These are phyloP conservation scores for Agriopis aurantiaria DNA, from an alignment of 2,888 invertebrate genomes.

Conservation along the genomic window DNA sequence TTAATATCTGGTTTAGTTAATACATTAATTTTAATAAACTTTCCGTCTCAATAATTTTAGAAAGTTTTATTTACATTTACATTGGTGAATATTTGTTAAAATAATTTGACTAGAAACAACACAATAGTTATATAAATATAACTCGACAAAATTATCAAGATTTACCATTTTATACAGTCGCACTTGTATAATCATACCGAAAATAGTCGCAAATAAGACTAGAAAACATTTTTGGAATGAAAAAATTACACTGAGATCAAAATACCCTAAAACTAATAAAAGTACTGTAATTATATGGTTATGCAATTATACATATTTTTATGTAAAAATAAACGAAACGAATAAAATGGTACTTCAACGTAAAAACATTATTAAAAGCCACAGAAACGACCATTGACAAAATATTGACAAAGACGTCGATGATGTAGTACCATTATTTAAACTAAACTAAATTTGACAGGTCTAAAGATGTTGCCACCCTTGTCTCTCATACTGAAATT, in stretches of 20 bases:
- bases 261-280: slow-evolving; percentile 38
- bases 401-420: too few species aligned
- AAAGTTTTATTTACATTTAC: slow-evolving; percentile 59
- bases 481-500: too few species aligned
- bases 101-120: slow-evolving; percentile 85
- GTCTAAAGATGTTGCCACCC: too few species aligned
- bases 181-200: slow-evolving; percentile 59
- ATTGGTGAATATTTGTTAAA: slow-evolving; percentile 68
- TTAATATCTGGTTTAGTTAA: slow-evolving; percentile 26
- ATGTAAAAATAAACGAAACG: too few species aligned
- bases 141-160: slow-evolving; percentile 70
- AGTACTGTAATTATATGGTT: slow-evolving; percentile 17
- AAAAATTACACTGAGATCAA: slow-evolving; percentile 57
- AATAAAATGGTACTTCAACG: not conserved
- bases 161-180: slow-evolving; percentile 73
- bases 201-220: slow-evolving; percentile 50
- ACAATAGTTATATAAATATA: slow-evolving; percentile 56
- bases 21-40: slow-evolving; percentile 9
- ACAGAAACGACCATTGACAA: too few species aligned
- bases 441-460: too few species aligned
- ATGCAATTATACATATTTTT: not conserved
- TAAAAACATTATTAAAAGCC: too few species aligned
- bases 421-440: too few species aligned
- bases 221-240: slow-evolving; percentile 57
- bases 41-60: slow-evolving; percentile 33